Conservation (phyloP, 37 sponge, comb jelly and placozoan genomes). For the Halichondria panicea region DNA sequence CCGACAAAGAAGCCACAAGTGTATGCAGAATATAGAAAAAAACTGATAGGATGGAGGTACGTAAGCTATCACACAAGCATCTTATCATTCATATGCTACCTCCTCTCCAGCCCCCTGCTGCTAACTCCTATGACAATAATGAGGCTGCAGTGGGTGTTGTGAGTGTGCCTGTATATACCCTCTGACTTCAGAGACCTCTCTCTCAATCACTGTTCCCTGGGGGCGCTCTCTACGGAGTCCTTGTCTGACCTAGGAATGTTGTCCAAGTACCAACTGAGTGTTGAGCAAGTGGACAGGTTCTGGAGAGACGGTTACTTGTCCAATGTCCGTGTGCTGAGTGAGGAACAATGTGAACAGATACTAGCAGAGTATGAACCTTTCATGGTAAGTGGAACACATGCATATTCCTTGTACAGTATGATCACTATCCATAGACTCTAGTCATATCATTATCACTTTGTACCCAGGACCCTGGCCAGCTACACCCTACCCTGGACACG, state of each 20-base stretch:
- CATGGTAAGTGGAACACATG: slow-evolving; percentile 25
- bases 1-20: too few relatives aligned
- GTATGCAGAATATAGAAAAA: too few relatives aligned
- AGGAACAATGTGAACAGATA: slow-evolving; percentile 53
- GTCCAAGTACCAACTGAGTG: slow-evolving; percentile 25
- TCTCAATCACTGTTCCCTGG: slow-evolving; percentile 35
- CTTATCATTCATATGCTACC: too few relatives aligned
- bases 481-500: slow-evolving; percentile 66
- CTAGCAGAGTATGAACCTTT: slow-evolving; percentile 59
- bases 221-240: slow-evolving; percentile 12
- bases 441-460: too few relatives aligned
- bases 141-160: too few relatives aligned
- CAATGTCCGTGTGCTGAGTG: slow-evolving; percentile 44
- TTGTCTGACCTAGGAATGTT: slow-evolving; percentile 22
- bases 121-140: too few relatives aligned
- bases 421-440: too few relatives aligned
- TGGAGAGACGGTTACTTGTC: slow-evolving; percentile 63
- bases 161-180: slow-evolving; percentile 9
- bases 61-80: too few relatives aligned
- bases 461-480: slow-evolving; percentile 42
- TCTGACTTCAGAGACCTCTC: slow-evolving; percentile 51
- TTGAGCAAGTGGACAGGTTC: slow-evolving; percentile 53
- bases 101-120: too few relatives aligned
- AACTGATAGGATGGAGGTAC: too few relatives aligned
- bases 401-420: background rate